A percentile compares a stretch with the other conserved stretches of the same genome.
These are phyloP conservation scores for Salvelinus fontinalis DNA, from an alignment of 2,113 vertebrate species.

Conservation along the genomic window DNA sequence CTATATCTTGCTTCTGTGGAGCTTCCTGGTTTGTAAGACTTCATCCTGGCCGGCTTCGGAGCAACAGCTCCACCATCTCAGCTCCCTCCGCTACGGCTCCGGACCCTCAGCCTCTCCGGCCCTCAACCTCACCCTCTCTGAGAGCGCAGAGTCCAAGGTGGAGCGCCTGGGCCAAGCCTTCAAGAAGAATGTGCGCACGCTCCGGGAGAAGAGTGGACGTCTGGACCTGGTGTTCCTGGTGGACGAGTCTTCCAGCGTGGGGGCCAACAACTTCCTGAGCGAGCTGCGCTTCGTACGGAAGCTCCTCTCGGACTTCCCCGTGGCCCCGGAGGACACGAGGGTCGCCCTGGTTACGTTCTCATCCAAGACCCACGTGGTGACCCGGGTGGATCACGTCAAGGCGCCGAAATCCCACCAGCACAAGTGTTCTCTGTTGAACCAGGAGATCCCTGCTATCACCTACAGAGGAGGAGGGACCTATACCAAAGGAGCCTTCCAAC, in stretches of 20 bases:
- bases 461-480: constrained; percentile 96
- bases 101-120: constrained; percentile 36
- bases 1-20: constrained; percentile 49
- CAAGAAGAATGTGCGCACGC: constrained; percentile 85
- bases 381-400: constrained; percentile 93
- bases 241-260: constrained; percentile 96
- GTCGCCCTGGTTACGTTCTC: constrained; percentile 96
- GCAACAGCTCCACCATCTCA: constrained; percentile 19
- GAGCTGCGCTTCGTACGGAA: constrained; percentile 94
- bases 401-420: constrained; percentile 85
- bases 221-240: constrained; percentile 95
- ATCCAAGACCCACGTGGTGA: constrained; percentile 91
- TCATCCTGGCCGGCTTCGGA: constrained; percentile 42
- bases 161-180: constrained; percentile 88
- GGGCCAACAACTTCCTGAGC: constrained; percentile 88
- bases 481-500: constrained; percentile 96
- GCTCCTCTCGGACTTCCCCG: constrained; percentile 96
- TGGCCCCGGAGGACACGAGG: constrained; percentile 88
- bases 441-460: constrained; percentile 92
- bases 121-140: constrained; percentile 57
- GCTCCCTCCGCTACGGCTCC: constrained; percentile 49
- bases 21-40: constrained; percentile 52
- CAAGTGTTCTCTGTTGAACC: constrained; percentile 93
- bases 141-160: constrained; percentile 82
- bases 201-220: constrained; percentile 83